These are phyloP conservation scores for Sebastes matsubarae DNA, from an alignment of 2,797 vertebrate genomes.

Conservation along the genomic window DNA sequence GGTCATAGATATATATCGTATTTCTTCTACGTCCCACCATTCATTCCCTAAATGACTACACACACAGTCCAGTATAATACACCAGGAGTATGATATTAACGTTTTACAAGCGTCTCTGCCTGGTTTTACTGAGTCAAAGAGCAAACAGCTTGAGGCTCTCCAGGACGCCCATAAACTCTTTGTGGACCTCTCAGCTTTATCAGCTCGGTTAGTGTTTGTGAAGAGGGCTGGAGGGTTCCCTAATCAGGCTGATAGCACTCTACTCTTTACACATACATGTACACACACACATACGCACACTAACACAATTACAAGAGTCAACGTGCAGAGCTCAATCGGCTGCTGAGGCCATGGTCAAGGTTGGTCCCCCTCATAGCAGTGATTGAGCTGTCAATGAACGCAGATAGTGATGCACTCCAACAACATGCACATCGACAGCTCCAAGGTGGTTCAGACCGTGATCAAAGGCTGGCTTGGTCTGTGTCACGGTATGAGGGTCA, in stretches of 20 bases:
- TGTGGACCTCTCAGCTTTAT: constrained; percentile 67
- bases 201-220: constrained; percentile 76
- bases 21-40: not conserved
- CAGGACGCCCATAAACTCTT: constrained; percentile 70
- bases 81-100: not conserved
- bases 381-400: not conserved
- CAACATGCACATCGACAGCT: not conserved
- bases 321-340: constrained; percentile 7
- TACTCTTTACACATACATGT: constrained; percentile 29
- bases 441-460: not conserved
- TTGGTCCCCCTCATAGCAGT: not conserved
- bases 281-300: not conserved
- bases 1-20: no score
- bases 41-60: not conserved
- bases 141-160: constrained; percentile 65
- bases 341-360: constrained; percentile 51
- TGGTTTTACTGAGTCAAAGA: constrained; percentile 51
- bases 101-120: constrained; percentile 20
- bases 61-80: not conserved
- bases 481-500: no score
- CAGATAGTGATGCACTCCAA: not conserved
- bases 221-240: constrained; percentile 76
- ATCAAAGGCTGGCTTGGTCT: not conserved
- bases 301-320: constrained; percentile 23
- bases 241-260: constrained; percentile 65